Evolutionary conservation across 2,797 vertebrate genomes (phyloP), one percentile per base, ranked within the genome.

Genomic region (Gymnothorax javanicus): DNA sequence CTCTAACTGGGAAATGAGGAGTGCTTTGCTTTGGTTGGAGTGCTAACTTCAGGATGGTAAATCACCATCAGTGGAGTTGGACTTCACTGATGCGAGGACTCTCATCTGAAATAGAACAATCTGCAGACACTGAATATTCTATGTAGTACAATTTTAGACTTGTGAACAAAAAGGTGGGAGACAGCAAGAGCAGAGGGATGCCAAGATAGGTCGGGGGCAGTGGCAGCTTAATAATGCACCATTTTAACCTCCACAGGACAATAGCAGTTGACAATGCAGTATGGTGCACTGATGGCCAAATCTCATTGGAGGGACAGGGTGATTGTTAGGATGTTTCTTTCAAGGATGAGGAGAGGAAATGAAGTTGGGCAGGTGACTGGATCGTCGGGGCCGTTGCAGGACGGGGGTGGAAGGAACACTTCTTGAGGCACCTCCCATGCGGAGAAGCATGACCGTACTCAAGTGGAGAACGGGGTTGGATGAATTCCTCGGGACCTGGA

Each of bases 401-500:
- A 25, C 25, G 27, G 57, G 50, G 33, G 64, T 25, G 83, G 17
- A 50, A 17, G 79, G 77, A 52, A 50, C 6, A 60, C 79, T 69
- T 27, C 27, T 4, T 43, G 60, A 54, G 9, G 13, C 73, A 4
- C 17, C 87, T 75, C 69, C 58, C 69, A 83, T 84, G 54, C 58
- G 64, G 69, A 84, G 85, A 75, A 43, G 87, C 52, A 88, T 91
- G 84, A 86, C 92, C 88, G 25, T 52, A n/a, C 43, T 52, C 84
- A 12, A 86, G 69, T 82, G 69, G 64, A 25, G 23, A 20, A 2
- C 84, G 89, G 82, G 88, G 33, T 50, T 88, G 2, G 85, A 89
- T 54, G 87, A 33, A 84, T 62, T 84, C 84, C 17, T 84, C 85
- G 90, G 91, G 83, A 88, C 91, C 82, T 87, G 92, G 84, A 94